These are phyloP conservation scores for Melozone crissalis DNA, from an alignment of 2,113 vertebrate species.

Conservation along the genomic window DNA sequence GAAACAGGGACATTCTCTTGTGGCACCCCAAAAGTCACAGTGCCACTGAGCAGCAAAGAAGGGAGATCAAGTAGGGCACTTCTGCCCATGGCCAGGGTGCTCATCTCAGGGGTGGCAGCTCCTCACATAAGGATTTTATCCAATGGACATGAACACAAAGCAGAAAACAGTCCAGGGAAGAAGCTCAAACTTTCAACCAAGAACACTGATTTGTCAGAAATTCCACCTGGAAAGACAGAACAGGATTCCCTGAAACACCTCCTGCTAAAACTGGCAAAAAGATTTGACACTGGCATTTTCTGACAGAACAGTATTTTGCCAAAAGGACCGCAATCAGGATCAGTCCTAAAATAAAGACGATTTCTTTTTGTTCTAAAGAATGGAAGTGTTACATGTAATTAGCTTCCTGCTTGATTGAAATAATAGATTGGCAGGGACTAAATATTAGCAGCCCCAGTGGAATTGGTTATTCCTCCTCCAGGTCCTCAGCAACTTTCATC, in stretches of 20 bases:
- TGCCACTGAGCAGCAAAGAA: neutral
- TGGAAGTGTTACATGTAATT: neutral
- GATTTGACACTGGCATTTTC: neutral
- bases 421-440: neutral
- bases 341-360: neutral
- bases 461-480: neutral
- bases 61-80: neutral
- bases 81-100: too few species aligned
- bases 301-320: neutral
- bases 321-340: neutral
- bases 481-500: neutral
- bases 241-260: neutral
- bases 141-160: accelerated
- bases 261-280: neutral
- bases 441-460: neutral
- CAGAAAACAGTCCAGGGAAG: neutral
- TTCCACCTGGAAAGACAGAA: neutral
- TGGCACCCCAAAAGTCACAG: neutral
- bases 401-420: neutral
- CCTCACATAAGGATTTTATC: neutral
- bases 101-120: neutral
- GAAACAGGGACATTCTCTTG: neutral
- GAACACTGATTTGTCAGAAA: neutral
- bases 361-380: neutral
- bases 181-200: neutral